Base-by-base conservation (phyloP, 2,797 vertebrate species). In the Neosilurus mollespiculum region DNA sequence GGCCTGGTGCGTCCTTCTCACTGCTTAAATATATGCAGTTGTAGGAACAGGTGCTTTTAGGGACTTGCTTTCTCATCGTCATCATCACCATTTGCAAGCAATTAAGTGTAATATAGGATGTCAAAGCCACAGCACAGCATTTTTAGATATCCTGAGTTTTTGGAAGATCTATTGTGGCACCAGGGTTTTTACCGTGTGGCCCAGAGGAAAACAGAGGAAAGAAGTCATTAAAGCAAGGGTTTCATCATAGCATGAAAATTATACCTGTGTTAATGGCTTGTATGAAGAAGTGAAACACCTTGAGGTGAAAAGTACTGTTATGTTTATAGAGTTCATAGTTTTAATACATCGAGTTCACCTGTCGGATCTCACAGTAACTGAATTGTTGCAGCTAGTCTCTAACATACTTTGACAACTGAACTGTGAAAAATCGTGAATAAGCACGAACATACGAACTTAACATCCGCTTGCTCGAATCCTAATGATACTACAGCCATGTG, bases 91-190 rank as follows among this genome's bases (percentile, higher is more conserved):
- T 92, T 90, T 94, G 93, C 92, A 92, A 92, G 92, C 92, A 93
- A 93, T 92, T 93, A 94, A 92, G 91, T 92, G 90, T 94, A 93
- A 93, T 92, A 92, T 88, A 84, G 92, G 90, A 91, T 93, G 89
- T 93, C 92, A 94, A 93, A 94, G 93, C 90, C 83, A 20, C 59
- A 81, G 80, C 80, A 71, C 56, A 82, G 77, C 20, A 78, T 78
- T 83, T 85, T 86, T 82, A 92, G 89, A 93, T 93, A 94, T 92
- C 92, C 90, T 87, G 89, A 91, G 90, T 90, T 90, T 93, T 93
- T 93, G 92, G 88, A 87, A 93, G 91, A 94, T 93, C 92, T 91
- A 91, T 88, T 91, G 81, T 94, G 93, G 91, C 93, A 92, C 88
- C 87, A 90, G 88, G 90, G 89, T 93, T 78, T 64, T 49, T 49